Evolutionary conservation across 2,113 vertebrate species (phyloP).

Genomic region (Thalassarche chlororhynchos): DNA sequence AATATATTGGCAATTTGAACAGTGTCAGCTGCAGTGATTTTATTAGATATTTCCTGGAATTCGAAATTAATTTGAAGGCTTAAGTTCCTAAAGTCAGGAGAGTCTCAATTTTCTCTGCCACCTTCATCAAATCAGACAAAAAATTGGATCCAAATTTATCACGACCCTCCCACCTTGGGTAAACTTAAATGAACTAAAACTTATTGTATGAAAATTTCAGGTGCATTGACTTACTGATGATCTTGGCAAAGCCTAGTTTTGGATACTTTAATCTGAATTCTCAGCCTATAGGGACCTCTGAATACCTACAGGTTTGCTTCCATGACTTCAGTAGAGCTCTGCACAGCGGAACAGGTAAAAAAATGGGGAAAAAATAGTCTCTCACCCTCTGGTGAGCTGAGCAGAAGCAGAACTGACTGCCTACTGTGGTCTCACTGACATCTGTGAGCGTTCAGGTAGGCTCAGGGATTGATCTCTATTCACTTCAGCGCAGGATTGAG

Average conservation of each 20-base stretch:
- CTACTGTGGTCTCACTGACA: background rate
- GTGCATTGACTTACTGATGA: background rate
- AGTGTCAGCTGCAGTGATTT: background rate
- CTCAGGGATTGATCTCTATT: background rate
- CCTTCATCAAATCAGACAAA: background rate
- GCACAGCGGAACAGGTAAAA: background rate
- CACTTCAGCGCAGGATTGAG: background rate
- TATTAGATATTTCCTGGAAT: slow-evolving; percentile 52
- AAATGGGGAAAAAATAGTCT: background rate
- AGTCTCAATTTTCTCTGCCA: background rate
- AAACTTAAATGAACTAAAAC: background rate
- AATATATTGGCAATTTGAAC: background rate
- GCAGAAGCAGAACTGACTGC: background rate
- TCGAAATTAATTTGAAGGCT: slow-evolving; percentile 17
- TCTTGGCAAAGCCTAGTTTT: background rate
- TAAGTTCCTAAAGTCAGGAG: background rate
- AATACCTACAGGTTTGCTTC: background rate
- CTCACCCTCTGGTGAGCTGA: background rate
- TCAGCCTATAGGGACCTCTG: background rate
- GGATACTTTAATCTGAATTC: background rate
- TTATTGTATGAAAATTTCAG: background rate
- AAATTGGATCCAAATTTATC: background rate
- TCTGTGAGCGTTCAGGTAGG: background rate
- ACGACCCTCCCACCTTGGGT: background rate
- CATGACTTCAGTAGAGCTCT: background rate